Conservation (phyloP, 2,113 vertebrate species). For the Daubentonia madagascariensis region DNA sequence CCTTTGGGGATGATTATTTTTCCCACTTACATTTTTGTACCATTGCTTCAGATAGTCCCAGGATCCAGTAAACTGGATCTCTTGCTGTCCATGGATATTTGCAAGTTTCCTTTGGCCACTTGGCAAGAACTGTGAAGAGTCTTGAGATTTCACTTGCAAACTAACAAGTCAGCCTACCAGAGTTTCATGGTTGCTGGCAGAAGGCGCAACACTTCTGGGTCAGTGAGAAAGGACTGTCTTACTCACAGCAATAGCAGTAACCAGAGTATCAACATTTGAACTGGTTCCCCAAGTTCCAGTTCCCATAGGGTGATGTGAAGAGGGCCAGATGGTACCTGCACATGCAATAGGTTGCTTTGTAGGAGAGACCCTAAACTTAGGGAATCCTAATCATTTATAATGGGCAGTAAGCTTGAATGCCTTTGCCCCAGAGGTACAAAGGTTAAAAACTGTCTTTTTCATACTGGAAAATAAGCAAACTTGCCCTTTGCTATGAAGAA, state of each 20-base stretch:
- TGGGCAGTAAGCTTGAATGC: background rate
- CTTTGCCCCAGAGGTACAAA: background rate
- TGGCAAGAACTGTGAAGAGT: background rate
- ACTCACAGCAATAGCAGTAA: background rate
- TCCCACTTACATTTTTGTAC: background rate
- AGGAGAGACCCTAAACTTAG: background rate
- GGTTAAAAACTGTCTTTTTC: background rate
- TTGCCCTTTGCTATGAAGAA: background rate
- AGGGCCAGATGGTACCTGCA: background rate
- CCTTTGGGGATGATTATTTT: background rate
- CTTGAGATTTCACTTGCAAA: background rate
- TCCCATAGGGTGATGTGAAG: background rate
- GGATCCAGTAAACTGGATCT: background rate
- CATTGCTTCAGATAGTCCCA: background rate
- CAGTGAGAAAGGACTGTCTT: background rate
- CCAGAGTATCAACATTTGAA: background rate
- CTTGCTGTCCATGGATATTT: background rate
- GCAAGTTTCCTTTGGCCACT: background rate
- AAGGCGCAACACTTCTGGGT: background rate
- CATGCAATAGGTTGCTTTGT: background rate
- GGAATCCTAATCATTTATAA: background rate
- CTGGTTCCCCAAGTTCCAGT: background rate
- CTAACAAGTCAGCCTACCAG: background rate
- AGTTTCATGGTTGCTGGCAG: background rate
- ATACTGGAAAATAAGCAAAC: background rate